phyloP scores from a whole-genome alignment of 2,797 vertebrate genomes.

The Parauchenoglanis punctatus region DNA sequence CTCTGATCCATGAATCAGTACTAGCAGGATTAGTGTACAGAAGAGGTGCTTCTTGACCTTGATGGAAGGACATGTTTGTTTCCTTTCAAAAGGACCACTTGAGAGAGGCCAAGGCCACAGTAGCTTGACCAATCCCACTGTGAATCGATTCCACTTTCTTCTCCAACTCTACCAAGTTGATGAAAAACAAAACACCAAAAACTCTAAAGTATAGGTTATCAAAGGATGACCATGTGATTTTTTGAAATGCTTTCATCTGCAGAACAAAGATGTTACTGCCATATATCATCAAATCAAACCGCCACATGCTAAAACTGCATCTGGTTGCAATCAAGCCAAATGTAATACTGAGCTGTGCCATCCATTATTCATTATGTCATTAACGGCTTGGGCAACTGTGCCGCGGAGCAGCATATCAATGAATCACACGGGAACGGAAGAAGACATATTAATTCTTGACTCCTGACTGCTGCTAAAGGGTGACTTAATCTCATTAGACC shows the following conservation, averaged over 20 bases:
- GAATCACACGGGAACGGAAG: conserved; percentile 44
- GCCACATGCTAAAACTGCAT: conserved; percentile 55
- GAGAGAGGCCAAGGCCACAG: neutral
- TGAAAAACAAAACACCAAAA: neutral
- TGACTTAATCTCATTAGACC: conserved; percentile 53
- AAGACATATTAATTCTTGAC: conserved; percentile 57
- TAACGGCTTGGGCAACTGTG: conserved; percentile 52
- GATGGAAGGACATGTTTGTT: neutral
- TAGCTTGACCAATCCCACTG: neutral
- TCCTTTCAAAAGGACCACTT: neutral
- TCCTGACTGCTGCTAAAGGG: conserved; percentile 52
- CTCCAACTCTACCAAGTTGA: neutral
- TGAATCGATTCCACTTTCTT: neutral
- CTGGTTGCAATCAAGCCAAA: conserved; percentile 62
- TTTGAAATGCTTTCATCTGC: conserved; percentile 40
- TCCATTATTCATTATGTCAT: conserved; percentile 66
- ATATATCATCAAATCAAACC: conserved; percentile 47
- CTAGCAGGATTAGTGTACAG: neutral
- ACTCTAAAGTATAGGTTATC: conserved; percentile 3
- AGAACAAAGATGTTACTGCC: conserved; percentile 23
- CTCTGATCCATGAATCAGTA: neutral
- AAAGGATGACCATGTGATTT: neutral
- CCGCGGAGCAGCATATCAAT: conserved; percentile 61
- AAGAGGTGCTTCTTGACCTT: neutral
- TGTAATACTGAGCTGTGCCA: conserved; percentile 61